Evolutionary conservation across 1,140 invertebrate species (phyloP).

Genomic region (Scaptomyza graminum): DNA sequence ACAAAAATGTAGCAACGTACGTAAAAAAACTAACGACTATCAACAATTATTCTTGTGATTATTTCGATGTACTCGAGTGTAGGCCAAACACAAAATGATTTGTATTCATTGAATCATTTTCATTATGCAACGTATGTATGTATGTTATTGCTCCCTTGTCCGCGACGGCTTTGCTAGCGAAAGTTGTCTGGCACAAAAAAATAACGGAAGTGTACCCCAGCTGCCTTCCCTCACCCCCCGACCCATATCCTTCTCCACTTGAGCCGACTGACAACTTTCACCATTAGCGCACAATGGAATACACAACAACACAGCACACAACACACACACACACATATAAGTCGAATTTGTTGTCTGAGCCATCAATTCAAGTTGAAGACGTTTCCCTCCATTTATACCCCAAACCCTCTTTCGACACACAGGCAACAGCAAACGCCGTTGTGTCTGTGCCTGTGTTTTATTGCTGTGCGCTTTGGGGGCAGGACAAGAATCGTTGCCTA

Average conservation of each 20-base stretch:
- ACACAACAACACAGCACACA: constrained; percentile 36
- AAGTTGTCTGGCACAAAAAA: constrained; percentile 72
- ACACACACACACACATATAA: constrained; percentile 59
- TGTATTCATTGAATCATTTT: constrained; percentile 10
- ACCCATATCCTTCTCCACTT: constrained; percentile 19
- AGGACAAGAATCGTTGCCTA: constrained; percentile 68
- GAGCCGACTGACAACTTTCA: constrained; percentile 77
- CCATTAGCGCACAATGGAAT: constrained; percentile 76
- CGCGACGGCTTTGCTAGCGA: constrained; percentile 40
- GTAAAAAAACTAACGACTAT: neutral
- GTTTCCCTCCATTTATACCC: constrained; percentile 31
- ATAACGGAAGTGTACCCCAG: constrained; percentile 56
- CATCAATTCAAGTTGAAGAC: constrained; percentile 79
- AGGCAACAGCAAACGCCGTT: constrained; percentile 33
- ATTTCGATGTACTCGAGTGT: neutral
- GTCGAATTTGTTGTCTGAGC: constrained; percentile 79
- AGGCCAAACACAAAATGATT: constrained; percentile 6
- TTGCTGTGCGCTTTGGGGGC: constrained; percentile 69
- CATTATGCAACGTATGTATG: neutral
- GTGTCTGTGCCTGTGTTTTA: constrained; percentile 64
- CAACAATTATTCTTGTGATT: neutral
- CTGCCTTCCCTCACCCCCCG: neutral
- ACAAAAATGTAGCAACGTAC: constrained; percentile 1
- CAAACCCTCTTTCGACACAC: neutral
- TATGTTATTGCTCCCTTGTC: constrained; percentile 36